Conservation (phyloP, 2,888 invertebrate species). For the Perizoma flavofasciatum region DNA sequence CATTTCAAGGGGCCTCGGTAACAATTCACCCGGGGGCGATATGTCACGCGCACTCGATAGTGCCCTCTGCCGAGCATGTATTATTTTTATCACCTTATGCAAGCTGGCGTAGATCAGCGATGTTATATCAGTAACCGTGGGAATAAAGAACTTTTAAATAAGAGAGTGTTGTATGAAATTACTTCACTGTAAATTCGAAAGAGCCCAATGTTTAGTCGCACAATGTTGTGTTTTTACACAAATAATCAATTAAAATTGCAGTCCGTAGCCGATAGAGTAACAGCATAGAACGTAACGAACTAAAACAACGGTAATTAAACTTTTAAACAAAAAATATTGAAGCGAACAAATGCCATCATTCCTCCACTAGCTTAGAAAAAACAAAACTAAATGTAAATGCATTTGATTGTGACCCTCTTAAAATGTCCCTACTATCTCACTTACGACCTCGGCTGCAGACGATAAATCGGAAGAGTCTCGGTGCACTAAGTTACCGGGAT, state of each 20-base stretch:
- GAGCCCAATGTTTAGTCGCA: too few species aligned
- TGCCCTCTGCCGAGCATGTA: slow-evolving; percentile 58
- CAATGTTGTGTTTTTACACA: too few species aligned
- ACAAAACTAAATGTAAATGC: slow-evolving; percentile 44
- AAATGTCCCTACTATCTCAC: slow-evolving; percentile 50
- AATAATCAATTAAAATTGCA: too few species aligned
- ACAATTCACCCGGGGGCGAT: slow-evolving; percentile 64
- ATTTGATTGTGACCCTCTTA: slow-evolving; percentile 52
- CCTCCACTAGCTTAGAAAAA: slow-evolving; percentile 25
- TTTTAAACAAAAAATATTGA: slow-evolving; percentile 4
- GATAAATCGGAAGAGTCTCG: slow-evolving; percentile 65
- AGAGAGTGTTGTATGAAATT: background rate
- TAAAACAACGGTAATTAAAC: background rate
- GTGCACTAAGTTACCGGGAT: slow-evolving; percentile 68
- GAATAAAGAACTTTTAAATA: too few species aligned
- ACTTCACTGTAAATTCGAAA: too few species aligned
- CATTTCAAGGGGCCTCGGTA: slow-evolving; percentile 68
- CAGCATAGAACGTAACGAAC: too few species aligned
- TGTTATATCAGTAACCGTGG: too few species aligned
- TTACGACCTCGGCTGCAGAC: slow-evolving; percentile 46
- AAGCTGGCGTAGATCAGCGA: slow-evolving; percentile 24
- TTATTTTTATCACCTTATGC: slow-evolving; percentile 58
- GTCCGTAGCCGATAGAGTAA: too few species aligned
- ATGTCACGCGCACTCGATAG: slow-evolving; percentile 68
- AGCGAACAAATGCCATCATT: slow-evolving; percentile 20